Base-by-base conservation (phyloP, 1,140 invertebrate genomes). In the Drosophila pectinifera region DNA sequence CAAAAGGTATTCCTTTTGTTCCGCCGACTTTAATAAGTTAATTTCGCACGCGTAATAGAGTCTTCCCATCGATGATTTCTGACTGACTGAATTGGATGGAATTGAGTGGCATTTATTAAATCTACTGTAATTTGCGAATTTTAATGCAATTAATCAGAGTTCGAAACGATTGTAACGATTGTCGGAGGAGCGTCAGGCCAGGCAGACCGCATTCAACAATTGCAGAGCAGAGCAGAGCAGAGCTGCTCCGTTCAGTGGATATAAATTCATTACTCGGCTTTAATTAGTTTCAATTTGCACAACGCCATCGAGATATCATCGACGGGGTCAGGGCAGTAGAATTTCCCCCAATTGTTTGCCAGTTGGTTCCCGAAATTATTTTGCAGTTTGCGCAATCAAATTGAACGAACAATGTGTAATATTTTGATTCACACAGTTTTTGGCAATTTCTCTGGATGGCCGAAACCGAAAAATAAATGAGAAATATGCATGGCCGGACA, bases 241-340 rank as follows among this genome's bases (percentile, higher is more conserved):
- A 31, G 46, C n/a, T 24, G 8, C 34, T 73, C 22, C 26, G n/a
- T 46, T 20, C 24, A 36, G 38, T 58, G 31, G 16, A 65, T 63
- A 46, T 48, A 74, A 67, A 77, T 68, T 68, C 42, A 77, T 76
- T 69, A 69, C 84, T 67, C 43, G 38, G 41, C 74, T 85, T 78
- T 85, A 85, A 85, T 85, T 82, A 85, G 76, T 88, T 82, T 82
- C 80, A 80, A 85, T 84, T 84, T 77, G 42, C 61, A 49, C 28
- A 38, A 20, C 24, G 36, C 31, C 55, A 49, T 69, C 48, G 58
- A 80, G 49, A 39, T 64, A 46, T 53, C 46, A 46, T 64, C 24
- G 77, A 80, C 24, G 56, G 70, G 43, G 38, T 74, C 64, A 65
- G 58, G 56, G 56, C 26, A 46, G 34, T 59, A 31, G 34, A 42